phyloP scores from a whole-genome alignment of 1,140 invertebrate species.

The Caerostris darwini region DNA sequence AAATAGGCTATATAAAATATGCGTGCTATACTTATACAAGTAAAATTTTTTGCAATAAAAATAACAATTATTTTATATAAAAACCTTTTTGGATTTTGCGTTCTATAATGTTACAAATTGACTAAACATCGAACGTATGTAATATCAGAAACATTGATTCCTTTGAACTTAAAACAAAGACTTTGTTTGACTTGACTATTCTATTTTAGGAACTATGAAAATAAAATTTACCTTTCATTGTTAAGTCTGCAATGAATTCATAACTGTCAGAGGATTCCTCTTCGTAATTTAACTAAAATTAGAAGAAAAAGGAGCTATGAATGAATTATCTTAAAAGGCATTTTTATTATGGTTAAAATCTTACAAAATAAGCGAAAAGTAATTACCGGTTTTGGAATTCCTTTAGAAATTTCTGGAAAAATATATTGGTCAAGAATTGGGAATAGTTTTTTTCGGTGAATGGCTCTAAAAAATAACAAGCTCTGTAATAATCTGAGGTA shows the following conservation, averaged over 20 bases:
- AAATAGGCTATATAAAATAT: no score
- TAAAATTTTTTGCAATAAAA: no score
- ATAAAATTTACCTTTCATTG: constrained; percentile 78
- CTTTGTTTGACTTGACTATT: no score
- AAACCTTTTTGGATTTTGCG: neutral
- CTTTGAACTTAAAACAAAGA: no score
- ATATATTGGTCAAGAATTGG: constrained; percentile 84
- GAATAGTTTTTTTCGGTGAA: constrained; percentile 85
- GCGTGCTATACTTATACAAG: no score
- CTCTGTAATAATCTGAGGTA: no score
- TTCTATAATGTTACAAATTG: neutral
- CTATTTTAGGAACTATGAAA: neutral
- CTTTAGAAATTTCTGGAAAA: constrained; percentile 86
- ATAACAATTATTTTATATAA: neutral
- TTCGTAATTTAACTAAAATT: constrained; percentile 18
- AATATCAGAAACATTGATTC: neutral
- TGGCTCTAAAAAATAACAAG: constrained; percentile 83
- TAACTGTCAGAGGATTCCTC: neutral
- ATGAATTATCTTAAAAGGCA: neutral
- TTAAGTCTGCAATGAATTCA: constrained; percentile 45
- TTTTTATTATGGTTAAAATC: neutral
- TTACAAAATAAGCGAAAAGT: neutral
- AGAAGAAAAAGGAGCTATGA: neutral
- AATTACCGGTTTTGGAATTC: constrained; percentile 82
- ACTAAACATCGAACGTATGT: neutral